Conservation (phyloP, 2,113 vertebrate genomes). For the Syrrhaptes paradoxus region DNA sequence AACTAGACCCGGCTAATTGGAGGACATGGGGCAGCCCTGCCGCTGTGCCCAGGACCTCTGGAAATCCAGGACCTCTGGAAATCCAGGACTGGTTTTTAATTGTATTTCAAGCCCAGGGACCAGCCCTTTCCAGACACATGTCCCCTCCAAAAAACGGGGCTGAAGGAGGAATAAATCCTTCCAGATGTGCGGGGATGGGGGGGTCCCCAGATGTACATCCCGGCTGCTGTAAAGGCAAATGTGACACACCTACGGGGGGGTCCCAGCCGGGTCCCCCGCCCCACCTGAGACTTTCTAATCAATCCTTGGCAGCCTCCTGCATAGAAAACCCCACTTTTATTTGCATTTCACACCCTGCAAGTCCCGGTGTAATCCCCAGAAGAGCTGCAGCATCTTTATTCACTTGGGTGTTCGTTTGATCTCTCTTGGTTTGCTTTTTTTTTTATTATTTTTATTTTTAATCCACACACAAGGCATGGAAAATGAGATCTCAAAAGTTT, state of each 20-base stretch:
- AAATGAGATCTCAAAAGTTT: not conserved
- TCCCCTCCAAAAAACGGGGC: not conserved
- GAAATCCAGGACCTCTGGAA: too few species aligned
- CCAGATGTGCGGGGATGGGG: not conserved
- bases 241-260: rapidly evolving
- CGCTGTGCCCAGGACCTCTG: too few species aligned
- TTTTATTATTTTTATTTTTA: not conserved
- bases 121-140: not conserved
- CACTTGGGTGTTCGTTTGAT: not conserved
- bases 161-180: not conserved
- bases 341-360: rapidly evolving
- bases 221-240: not conserved
- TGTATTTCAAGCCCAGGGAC: rapidly evolving
- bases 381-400: not conserved
- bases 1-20: not conserved
- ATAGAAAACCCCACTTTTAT: not conserved
- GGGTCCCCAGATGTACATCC: not conserved
- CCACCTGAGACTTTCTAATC: not conserved
- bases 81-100: not conserved
- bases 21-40: not conserved
- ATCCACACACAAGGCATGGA: not conserved
- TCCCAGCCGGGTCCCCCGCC: not conserved
- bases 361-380: not conserved
- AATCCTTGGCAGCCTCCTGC: not conserved
- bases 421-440: not conserved